Evolutionary conservation across 2,888 invertebrate genomes (phyloP), one percentile per base, ranked within the genome.

Genomic region (Melikaiella ostensackeni): DNA sequence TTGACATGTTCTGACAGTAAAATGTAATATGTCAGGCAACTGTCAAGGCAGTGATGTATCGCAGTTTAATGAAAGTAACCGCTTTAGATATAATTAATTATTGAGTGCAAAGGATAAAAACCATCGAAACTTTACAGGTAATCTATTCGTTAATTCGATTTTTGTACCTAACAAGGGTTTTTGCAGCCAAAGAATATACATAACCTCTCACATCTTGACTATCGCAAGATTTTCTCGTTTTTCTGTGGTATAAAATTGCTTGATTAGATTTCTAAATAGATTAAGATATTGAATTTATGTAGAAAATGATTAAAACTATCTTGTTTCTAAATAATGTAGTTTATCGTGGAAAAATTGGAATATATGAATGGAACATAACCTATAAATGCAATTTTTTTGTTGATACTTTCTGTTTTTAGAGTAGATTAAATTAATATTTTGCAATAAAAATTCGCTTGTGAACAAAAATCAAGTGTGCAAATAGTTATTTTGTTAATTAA

Each of bases 331-430:
- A 55, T 55, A 55, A 9, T 3, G 21, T 21, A 9, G 4, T 1
- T 55, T 11, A 5, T 55, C 0, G 2, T 55, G 21, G 2, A 9
- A 21, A 50, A 55, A 7, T 59, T 6, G 16, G 59, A 27, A 59
- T 8, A 59, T 27, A 16, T 57, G 3, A 27, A 6, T 16, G 27
- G 21, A 59, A 27, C 16, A 24, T 59, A 70, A 70, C 70, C 50
- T 70, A 50, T n/a, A 70, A 70, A 27, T 70, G 21, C n/a, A 3
- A 21, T 50, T 50, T 50, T 50, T 50, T 21, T 50, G 50, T 50
- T 50, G 9, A 21, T 8, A 11, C 55, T 55, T n/a, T 27, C 6
- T 59, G 11, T 59, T 59, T 27, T 2, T 59, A 13, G 6, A 59
- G 6, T 6, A 1, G 4, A 21, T 59, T 59, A 13, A 27, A 7